Base-by-base conservation (phyloP, 1,140 invertebrate genomes). In the Drosophila tsacasi region DNA sequence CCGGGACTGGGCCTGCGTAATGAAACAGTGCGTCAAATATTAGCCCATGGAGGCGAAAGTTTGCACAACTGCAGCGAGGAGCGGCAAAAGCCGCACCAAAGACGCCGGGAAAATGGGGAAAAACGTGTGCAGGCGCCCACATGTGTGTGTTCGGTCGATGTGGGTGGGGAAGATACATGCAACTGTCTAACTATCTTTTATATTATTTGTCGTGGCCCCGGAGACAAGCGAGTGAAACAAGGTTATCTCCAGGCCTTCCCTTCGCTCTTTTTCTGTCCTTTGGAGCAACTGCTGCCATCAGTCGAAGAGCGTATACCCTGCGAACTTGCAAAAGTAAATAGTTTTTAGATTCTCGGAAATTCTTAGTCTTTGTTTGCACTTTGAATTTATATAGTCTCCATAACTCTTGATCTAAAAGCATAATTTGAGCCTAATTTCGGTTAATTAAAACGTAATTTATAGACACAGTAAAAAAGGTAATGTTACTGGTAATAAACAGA, bases 1-100 rank as follows among this genome's bases (percentile, higher is more conserved):
- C 10, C 9, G 59, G 21, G 35, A 10, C 27, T 19, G 27, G 40
- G 67, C 55, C 54, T 59, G 42, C 42, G 66, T 71, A 73, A 73
- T 73, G 66, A 73, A 73, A 73, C 66, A 73, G 69, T 59, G 66
- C 69, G 65, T 73, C 69, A 59, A 72, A 72, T 73, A 50, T 72
- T 73, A 60, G 69, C 67, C 69, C 35, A 60, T 30, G 35, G 27
- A 72, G 67, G 68, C 46, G 37, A 72, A 72, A 73, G 67, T 60
- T 69, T 32, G 32, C 69, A 32, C 37, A 40, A 71, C 66, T 58
- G 52, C 68, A 72, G 15, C 50, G 37, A 23, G 32, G 19, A 42
- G 46, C 27, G 46, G 21, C 35, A 23, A 39, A 63, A 23, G 61
- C 66, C 66, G 66, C 66, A 69, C 17, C n/a, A 46, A 52, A 44